Evolutionary conservation across 2,888 invertebrate genomes (phyloP).

Genomic region (Drosophila neutralis): DNA sequence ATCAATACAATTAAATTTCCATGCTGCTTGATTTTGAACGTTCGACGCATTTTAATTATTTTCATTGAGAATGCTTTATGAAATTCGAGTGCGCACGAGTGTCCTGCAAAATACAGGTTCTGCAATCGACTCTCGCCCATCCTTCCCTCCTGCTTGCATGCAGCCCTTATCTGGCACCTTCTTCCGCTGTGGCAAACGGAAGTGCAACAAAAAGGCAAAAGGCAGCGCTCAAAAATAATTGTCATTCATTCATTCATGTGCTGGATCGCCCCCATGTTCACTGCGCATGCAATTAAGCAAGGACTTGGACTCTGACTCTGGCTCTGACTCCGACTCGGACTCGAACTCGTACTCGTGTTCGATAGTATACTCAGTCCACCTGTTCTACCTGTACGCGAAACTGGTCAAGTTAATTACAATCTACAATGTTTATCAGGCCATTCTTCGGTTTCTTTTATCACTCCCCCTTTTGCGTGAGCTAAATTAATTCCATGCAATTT

Average conservation of each 20-base stretch:
- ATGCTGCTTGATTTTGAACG: conserved; percentile 79
- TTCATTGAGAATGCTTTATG: conserved; percentile 77
- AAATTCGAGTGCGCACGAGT: conserved; percentile 58
- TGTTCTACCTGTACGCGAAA: conserved; percentile 17
- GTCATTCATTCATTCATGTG: conserved; percentile 52
- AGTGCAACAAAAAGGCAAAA: conserved; percentile 62
- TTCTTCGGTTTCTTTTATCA: conserved; percentile 22
- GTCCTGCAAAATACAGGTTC: conserved; percentile 31
- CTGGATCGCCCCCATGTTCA: conserved; percentile 35
- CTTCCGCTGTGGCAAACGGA: conserved; percentile 70
- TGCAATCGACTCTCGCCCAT: not conserved
- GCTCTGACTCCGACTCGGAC: not conserved
- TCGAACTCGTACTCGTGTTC: conserved; percentile 3
- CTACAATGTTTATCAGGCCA: conserved; percentile 75
- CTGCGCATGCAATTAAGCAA: conserved; percentile 71
- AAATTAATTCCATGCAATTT: conserved; percentile 48
- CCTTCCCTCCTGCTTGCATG: not conserved
- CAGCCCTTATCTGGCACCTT: conserved; percentile 52
- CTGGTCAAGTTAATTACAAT: conserved; percentile 78
- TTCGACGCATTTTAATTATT: conserved; percentile 78
- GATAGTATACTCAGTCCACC: conserved; percentile 14
- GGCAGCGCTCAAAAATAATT: conserved; percentile 66
- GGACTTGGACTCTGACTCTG: conserved; percentile 10
- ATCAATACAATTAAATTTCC: conserved; percentile 78
- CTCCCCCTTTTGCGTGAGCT: conserved; percentile 8